phyloP scores from a whole-genome alignment of 2,113 vertebrate genomes.

The Murina feae region DNA sequence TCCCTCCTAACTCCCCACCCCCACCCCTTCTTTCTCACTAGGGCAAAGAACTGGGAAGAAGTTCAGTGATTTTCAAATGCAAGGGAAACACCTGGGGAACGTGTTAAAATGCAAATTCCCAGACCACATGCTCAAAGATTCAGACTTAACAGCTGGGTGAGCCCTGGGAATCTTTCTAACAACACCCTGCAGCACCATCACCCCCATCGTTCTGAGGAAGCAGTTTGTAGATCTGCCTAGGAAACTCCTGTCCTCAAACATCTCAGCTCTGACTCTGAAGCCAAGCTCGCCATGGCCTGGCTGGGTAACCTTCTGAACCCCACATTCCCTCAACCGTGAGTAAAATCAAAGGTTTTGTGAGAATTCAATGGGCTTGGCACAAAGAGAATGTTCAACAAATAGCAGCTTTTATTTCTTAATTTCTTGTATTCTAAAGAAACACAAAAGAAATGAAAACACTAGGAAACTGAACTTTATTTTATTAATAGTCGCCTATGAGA shows the following conservation, averaged over 20 bases:
- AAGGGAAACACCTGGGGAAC: not conserved
- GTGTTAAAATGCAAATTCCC: not conserved
- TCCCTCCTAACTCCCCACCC: not conserved
- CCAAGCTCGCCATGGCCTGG: not conserved
- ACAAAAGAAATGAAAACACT: not conserved
- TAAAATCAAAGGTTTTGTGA: not conserved
- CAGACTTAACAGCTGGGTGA: not conserved
- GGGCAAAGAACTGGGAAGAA: not conserved
- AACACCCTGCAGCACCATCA: not conserved
- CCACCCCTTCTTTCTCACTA: not conserved
- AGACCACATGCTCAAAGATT: not conserved
- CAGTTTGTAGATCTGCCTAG: not conserved
- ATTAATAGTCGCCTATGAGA: not conserved
- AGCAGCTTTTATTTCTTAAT: not conserved
- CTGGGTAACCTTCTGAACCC: not conserved
- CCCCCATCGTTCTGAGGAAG: not conserved
- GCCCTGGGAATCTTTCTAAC: not conserved
- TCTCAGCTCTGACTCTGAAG: not conserved
- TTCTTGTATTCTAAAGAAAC: not conserved
- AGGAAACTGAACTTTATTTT: not conserved
- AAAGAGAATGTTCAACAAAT: not conserved
- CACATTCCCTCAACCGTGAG: not conserved
- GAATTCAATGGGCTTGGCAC: not conserved
- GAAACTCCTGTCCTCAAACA: not conserved
- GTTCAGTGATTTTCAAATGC: not conserved